phyloP scores from a whole-genome alignment of 2,888 invertebrate species.

The Operophtera brumata region DNA sequence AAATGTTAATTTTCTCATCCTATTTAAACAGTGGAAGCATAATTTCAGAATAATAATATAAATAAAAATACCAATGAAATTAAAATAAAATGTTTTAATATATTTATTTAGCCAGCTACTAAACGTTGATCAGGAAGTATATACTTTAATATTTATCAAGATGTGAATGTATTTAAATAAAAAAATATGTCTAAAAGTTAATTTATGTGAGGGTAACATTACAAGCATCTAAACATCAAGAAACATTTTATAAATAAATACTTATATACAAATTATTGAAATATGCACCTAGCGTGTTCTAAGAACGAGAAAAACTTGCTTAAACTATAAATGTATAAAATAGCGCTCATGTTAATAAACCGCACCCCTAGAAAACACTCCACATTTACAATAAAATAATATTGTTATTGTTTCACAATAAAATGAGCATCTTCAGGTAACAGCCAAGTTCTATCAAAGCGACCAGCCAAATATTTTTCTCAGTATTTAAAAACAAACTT shows the following conservation, averaged over 20 bases:
- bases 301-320: conserved; percentile 24
- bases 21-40: conserved; percentile 10
- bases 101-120: neutral
- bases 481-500: conserved; percentile 40
- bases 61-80: neutral
- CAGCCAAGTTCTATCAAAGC: conserved; percentile 73
- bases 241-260: conserved; percentile 26
- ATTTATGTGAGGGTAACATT: conserved; percentile 9
- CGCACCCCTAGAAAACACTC: conserved; percentile 23
- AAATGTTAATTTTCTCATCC: conserved; percentile 21
- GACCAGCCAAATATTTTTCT: conserved; percentile 72
- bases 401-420: conserved; percentile 48
- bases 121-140: neutral
- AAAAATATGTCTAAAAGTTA: neutral
- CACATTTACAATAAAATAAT: conserved; percentile 17
- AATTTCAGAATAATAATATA: conserved; percentile 13
- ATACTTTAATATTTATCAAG: neutral
- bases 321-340: conserved; percentile 16
- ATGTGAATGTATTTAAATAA: conserved; percentile 1
- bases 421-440: conserved; percentile 60
- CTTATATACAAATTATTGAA: conserved; percentile 28
- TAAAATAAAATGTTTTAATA: neutral
- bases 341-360: conserved; percentile 25
- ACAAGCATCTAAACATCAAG: conserved; percentile 26
- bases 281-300: conserved; percentile 22